A percentile compares a stretch with the other conserved stretches of the same genome.
phyloP scores from a whole-genome alignment of 2,888 invertebrate genomes.

The Chloromyia formosa region DNA sequence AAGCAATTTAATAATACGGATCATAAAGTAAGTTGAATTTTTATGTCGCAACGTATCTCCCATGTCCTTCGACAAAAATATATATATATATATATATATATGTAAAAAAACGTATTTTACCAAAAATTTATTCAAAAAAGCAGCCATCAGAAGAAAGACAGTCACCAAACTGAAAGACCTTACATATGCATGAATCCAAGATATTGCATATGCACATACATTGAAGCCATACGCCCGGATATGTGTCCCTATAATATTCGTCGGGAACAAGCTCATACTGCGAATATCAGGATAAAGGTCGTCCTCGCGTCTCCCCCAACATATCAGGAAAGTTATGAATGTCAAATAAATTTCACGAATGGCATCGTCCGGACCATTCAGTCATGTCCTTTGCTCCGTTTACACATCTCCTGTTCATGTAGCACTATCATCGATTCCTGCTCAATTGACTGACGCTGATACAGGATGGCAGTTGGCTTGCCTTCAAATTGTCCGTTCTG shows the following conservation, averaged over 20 bases:
- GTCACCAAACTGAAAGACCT: conserved; percentile 29
- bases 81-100: too few species aligned
- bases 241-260: not conserved
- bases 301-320: conserved; percentile 15
- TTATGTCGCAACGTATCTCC: conserved; percentile 50
- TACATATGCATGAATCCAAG: conserved; percentile 42
- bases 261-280: conserved; percentile 23
- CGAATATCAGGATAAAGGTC: conserved; percentile 35
- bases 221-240: not conserved
- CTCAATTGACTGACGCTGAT: conserved; percentile 21
- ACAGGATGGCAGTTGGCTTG: not conserved
- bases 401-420: not conserved
- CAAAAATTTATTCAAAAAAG: conserved; percentile 42
- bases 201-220: conserved; percentile 20
- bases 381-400: too few species aligned
- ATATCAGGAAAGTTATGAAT: conserved; percentile 6
- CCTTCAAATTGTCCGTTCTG: not conserved
- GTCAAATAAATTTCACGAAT: conserved; percentile 32
- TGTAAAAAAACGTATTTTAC: conserved; percentile 33
- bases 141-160: conserved; percentile 10
- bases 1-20: conserved; percentile 58
- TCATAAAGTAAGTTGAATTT: conserved; percentile 56
- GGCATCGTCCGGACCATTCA: not conserved
- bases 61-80: not conserved
- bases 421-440: conserved; percentile 20